Conservation (phyloP, 2,113 vertebrate genomes). For the Opisthocomus hoazin region DNA sequence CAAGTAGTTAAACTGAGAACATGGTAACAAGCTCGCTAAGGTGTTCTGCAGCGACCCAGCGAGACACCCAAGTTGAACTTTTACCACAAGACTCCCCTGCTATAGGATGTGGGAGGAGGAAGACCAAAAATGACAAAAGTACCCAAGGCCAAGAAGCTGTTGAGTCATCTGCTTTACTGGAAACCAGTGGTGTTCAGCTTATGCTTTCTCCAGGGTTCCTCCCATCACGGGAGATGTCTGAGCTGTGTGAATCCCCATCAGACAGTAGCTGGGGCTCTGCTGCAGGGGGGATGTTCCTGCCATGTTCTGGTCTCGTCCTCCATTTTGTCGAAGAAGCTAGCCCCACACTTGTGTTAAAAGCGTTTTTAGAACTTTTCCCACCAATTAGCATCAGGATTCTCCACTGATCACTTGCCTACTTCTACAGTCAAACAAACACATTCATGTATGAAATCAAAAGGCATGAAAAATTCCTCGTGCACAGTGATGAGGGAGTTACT, state of each 20-base stretch:
- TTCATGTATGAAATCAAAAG: background rate
- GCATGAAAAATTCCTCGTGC: rapidly evolving
- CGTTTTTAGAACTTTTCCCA: background rate
- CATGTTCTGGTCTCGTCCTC: rapidly evolving
- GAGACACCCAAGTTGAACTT: rapidly evolving
- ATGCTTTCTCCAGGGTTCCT: background rate
- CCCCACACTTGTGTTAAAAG: background rate
- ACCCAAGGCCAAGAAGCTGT: background rate
- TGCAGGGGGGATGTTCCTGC: background rate
- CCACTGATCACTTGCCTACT: rapidly evolving
- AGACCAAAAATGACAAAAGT: background rate
- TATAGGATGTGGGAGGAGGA: background rate
- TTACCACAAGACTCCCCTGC: background rate
- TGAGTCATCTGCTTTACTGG: background rate
- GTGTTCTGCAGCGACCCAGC: background rate
- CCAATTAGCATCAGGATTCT: background rate
- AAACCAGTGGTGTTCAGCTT: background rate
- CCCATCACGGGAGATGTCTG: background rate
- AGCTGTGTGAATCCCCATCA: background rate
- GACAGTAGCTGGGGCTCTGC: rapidly evolving
- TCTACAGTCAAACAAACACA: rapidly evolving
- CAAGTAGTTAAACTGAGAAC: background rate
- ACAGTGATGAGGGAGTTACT: background rate
- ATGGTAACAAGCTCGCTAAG: rapidly evolving
- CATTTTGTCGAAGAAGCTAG: background rate